Conservation (phyloP, 2,888 invertebrate genomes). For the Aelia acuminata region DNA sequence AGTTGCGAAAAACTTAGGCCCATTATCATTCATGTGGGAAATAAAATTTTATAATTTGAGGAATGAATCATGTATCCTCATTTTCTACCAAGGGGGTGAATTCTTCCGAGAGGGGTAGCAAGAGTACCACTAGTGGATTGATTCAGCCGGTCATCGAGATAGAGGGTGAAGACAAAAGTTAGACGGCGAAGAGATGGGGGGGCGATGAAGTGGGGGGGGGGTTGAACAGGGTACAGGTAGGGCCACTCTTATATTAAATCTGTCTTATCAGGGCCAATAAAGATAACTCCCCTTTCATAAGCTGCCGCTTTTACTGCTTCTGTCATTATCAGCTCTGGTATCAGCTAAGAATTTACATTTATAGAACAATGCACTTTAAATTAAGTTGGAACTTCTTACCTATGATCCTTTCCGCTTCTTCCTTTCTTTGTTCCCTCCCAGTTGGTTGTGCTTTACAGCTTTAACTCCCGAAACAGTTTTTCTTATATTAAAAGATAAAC, state of each 20-base stretch:
- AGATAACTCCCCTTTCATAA: slow-evolving; percentile 54
- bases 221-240: slow-evolving; percentile 19
- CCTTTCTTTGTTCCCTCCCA: slow-evolving; percentile 2
- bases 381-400: slow-evolving; percentile 43
- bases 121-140: not conserved
- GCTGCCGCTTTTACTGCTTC: slow-evolving; percentile 53
- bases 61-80: not conserved
- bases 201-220: not conserved
- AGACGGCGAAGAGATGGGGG: not conserved
- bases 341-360: slow-evolving; percentile 58
- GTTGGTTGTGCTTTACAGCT: not conserved
- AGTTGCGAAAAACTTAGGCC: no score
- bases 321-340: slow-evolving; percentile 51
- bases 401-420: slow-evolving; percentile 17
- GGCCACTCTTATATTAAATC: slow-evolving; percentile 55
- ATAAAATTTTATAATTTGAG: not conserved
- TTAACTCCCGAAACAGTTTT: not conserved
- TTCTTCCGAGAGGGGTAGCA: not conserved
- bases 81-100: not conserved
- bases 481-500: not conserved
- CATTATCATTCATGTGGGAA: no score
- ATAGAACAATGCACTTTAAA: slow-evolving; percentile 56
- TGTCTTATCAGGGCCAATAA: slow-evolving; percentile 57
- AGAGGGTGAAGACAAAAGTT: slow-evolving; percentile 52
- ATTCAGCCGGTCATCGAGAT: slow-evolving; percentile 44